Conservation (phyloP, 2,797 vertebrate genomes). For the Pseudocheirus occidentalis region DNA sequence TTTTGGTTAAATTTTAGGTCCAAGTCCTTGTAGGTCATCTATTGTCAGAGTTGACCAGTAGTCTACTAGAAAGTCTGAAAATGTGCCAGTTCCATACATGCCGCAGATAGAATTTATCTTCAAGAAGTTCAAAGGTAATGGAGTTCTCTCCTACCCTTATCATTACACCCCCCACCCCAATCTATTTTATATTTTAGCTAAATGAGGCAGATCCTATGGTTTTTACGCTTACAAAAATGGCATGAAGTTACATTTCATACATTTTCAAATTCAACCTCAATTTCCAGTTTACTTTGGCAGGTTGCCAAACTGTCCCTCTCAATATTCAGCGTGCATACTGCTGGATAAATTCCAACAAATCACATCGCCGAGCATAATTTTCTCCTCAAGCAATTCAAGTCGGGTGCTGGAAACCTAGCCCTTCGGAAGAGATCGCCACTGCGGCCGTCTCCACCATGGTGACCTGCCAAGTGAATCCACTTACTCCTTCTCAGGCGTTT, state of each 20-base stretch:
- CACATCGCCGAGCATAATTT: neutral
- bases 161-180: neutral
- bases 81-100: neutral
- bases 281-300: neutral
- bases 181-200: neutral
- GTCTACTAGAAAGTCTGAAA: neutral
- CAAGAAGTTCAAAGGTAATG: neutral
- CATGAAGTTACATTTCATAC: neutral
- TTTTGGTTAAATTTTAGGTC: neutral
- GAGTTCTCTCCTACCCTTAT: neutral
- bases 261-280: neutral
- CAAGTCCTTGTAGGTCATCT: neutral
- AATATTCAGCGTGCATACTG: neutral
- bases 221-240: neutral
- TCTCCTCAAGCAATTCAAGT: neutral
- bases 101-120: neutral
- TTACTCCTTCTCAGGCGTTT: neutral
- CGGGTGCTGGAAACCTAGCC: neutral
- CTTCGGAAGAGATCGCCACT: neutral
- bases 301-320: neutral
- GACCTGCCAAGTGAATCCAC: neutral
- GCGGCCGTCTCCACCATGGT: neutral
- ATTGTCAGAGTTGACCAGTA: neutral
- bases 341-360: conserved; percentile 11
- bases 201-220: neutral